Evolutionary conservation across 2,797 vertebrate species (phyloP), one percentile per base, ranked within the genome.

Genomic region (Helicolenus hilgendorfi): DNA sequence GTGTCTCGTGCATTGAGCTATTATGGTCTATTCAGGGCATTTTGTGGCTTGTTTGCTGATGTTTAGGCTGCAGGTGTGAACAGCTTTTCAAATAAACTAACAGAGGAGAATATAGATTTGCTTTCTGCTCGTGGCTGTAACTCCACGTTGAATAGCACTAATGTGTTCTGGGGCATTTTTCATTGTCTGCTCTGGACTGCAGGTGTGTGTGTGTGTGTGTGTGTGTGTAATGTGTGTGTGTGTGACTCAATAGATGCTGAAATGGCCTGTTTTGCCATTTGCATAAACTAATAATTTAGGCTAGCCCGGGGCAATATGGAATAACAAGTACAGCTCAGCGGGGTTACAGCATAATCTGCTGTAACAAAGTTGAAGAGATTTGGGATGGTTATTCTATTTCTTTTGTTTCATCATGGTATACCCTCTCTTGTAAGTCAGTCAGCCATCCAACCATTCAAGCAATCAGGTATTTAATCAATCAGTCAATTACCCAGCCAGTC

Each of bases 381-480:
- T 71, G 18, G 15, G 26, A 20, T 62, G 38, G 27, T 70, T 72
- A 15, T n/a, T 71, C 6, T 45, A 2, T 55, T 38, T 55, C 49
- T 55, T 72, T 64, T 72, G 26, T 68, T 78, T 81, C 8, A 31
- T 71, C 36, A 22, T 65, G 38, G 29, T 27, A 41, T 41, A 27
- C 20, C 14, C 20, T 83, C 18, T 75, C 45, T 11, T 79, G 81
- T 92, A 74, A 88, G 38, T 77, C 78, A 74, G 31, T 85, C 76
- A 79, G 11, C 49, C 29, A 33, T 63, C 36, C 75, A 81, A n/a
- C 26, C 59, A 67, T 88, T 88, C 74, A 85, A 93, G 92, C 89
- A 94, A 83, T 92, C 84, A 89, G 72, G 36, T 70, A 63, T 88
- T 89, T 76, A 86, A 94, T 93, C 90, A 95, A 79, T 92, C 85